Base-by-base conservation (phyloP, 2,888 invertebrate genomes). In the Hemaris fuciformis region DNA sequence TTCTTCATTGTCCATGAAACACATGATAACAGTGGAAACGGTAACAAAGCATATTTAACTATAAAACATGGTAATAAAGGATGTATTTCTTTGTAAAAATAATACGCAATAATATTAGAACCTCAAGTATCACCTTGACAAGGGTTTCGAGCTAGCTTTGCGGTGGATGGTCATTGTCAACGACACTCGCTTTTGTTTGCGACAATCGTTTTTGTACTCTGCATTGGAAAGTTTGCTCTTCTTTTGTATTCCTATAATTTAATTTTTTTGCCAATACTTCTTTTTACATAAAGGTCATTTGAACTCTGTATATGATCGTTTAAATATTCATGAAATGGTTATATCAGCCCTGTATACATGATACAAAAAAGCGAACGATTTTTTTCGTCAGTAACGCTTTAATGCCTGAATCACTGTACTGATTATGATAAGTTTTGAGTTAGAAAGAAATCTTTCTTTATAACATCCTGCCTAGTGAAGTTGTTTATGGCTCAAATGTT, bases 81-180 rank as follows among this genome's bases (percentile, higher is more conserved):
- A 60, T 38, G 73, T 43, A 73, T 76, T 78, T 48, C 63, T 60
- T 61, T 70, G 64, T 64, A 57, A 31, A 57, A 43, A 48, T 59
- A 48, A 45, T 64, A 58, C 46, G 41, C 59, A 41, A 46, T 57
- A 63, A 42, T 34, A 62, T 61, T 62, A 59, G 62, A 73, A 73
- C 80, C 79, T 80, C 79, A 77, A 75, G 74, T 68, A 70, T 60
- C 69, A 69, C 74, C 75, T 66, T 65, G 18, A 41, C 64, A 74
- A 79, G 81, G 83, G 81, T 79, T 81, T 73, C 70, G 59, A 65
- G 63, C 62, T 62, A 78, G 73, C 84, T 84, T 83, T 84, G 80
- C 72, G 59, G 69, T 74, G 73, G 70, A 77, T 71, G 75, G 77
- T 75, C 83, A 83, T 71, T 84, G 83, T 80, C 84, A 84, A 82